Base-by-base conservation (phyloP, 2,113 vertebrate species). In the Myotis lucifugus region DNA sequence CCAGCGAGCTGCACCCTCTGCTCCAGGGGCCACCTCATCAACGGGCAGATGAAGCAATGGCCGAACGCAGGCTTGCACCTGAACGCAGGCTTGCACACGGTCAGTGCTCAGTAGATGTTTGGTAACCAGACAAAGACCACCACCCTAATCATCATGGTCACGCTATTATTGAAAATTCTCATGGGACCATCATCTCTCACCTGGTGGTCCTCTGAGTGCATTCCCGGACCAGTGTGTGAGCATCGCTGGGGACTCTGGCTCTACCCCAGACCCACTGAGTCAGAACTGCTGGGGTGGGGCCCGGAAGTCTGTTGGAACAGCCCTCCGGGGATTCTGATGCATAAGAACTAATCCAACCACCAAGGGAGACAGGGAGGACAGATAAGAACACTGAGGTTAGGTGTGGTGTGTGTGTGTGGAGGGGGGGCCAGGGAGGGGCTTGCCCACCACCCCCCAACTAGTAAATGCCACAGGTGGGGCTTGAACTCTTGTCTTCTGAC, bases 21-120 rank as follows among this genome's bases (percentile, higher is more conserved):
- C 32, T 14, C 21, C 7, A 25, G 1, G 14, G 46, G 8, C 27
- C 7, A 4, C 27, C 29, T 34, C 73, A 32, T 1, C 0, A 10
- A 21, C 48, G n/a, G 18, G 19, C 54, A 9, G 32, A 9, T 0
- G 4, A 5, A 15, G 42, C 42, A 42, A 42, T 42, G 42, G 46
- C 46, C 2, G 46, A 11, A 46, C 10, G 46, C 46, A 46, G 46
- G 46, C 46, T 46, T 46, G 46, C 46, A 8, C 8, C 8, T 42
- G 37, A 10, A 56, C 0, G 54, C 46, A 46, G 61, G 9, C 67
- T 25, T 18, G 48, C 6, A 19, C 82, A 56, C 11, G 0, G 56
- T 7, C 10, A 74, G 34, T 2, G 11, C 66, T 59, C 12, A 32
- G 2, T 14, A 66, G 27, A n/a, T 40, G 27, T 21, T 15, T 18